phyloP scores from a whole-genome alignment of 2,113 vertebrate species.

The Cromileptes altivelis region DNA sequence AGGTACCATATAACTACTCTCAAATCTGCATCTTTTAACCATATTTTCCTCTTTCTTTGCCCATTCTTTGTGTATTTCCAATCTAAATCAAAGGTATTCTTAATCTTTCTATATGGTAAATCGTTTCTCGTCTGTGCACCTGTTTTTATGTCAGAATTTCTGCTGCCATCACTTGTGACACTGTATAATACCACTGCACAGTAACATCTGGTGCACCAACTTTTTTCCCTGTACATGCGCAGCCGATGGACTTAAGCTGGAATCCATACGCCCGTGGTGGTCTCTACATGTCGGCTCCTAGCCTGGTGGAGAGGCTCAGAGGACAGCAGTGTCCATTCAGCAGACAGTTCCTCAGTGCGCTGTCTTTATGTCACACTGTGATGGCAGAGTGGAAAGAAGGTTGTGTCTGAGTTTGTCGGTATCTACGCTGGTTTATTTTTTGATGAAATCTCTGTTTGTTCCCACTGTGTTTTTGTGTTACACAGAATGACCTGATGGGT shows the following conservation, averaged over 20 bases:
- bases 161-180: no score
- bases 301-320: conserved; percentile 78
- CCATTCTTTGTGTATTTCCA: background rate
- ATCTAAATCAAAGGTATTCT: background rate
- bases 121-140: background rate
- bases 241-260: conserved; percentile 84
- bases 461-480: background rate
- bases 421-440: background rate
- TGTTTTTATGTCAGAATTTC: background rate
- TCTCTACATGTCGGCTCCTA: conserved; percentile 72
- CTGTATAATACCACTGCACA: background rate
- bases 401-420: background rate
- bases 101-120: background rate
- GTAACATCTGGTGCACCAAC: background rate
- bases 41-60: background rate
- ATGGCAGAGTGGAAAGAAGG: conserved; percentile 89
- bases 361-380: conserved; percentile 94
- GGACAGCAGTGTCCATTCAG: conserved; percentile 59
- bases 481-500: background rate
- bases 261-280: conserved; percentile 78
- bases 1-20: conserved; percentile 52
- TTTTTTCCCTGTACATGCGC: background rate
- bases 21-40: background rate
- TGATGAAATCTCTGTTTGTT: background rate
- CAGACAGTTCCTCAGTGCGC: conserved; percentile 89